Evolutionary conservation across 2,888 invertebrate genomes (phyloP), one percentile per base, ranked within the genome.

Genomic region (Apomyelois bistriatella): DNA sequence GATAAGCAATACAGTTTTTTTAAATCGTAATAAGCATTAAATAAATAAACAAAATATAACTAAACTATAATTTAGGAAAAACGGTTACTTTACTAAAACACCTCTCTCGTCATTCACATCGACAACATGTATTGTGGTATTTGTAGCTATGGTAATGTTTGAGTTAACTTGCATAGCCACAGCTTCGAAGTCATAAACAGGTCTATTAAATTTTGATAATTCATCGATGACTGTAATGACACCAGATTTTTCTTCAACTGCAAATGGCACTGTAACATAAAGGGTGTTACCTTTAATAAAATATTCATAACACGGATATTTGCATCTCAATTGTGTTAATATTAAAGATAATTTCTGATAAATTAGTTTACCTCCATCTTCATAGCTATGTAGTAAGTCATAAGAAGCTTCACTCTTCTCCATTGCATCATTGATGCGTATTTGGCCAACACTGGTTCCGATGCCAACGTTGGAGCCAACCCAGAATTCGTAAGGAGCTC

Each of bases 401-500:
- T 95, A 97, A 60, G 95, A 92, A 1, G 93, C 91, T 48, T 92
- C 93, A 58, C 92, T 92, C 48, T 92, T 93, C 52, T 94, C 93
- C 65, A 94, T 92, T 3, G 93, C 93, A 52, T 95, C 93, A 28
- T 94, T 95, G 0, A 96, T 93, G 57, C 95, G 92, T 48, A 97
- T 94, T 83, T 97, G 97, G 0, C 97, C 97, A 40, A 97, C 94
- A 62, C 96, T 96, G 0, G 96, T 95, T 7, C 97, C 97, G 57
- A 97, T 91, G 0, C 94, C 94, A 4, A 96, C 96, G 68, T 95
- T 95, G n/a, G 94, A 94, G 0, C 96, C 96, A 30, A 97, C 96
- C 96, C 97, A 97, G 76, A 97, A 97, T 70, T 96, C 96, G 66
- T 96, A 97, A 0, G 97, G 96, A 0, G 96, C 94, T 22, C 96